Base-by-base conservation (phyloP, 2,888 invertebrate species). In the Abrostola tripartita region DNA sequence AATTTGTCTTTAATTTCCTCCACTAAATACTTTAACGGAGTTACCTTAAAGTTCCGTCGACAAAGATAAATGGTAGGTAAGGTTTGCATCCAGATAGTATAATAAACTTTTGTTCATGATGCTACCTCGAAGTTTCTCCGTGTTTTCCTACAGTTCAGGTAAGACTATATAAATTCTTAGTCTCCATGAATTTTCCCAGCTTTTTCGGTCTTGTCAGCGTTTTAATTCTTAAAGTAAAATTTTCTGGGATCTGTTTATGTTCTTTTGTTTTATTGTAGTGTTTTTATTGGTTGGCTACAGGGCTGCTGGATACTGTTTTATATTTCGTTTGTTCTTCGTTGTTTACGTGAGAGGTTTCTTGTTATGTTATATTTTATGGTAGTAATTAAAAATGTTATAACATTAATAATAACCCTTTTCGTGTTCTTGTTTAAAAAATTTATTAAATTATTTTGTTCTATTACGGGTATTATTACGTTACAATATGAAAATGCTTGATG, bases 51-150 rank as follows among this genome's bases (percentile, higher is more conserved):
- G 87, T 88, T 88, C 69, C 65, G 61, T 63, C 81, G 89, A 90
- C 90, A 83, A 84, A 88, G 90, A 90, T 88, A 88, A 89, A 91
- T 90, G 87, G 85, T 68, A 67, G 63, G 71, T 70, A 82, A 81
- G 81, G 84, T 87, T 85, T 88, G 86, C 87, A 87, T 90, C 86
- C 70, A 79, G 90, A 90, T 90, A 90, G 89, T 89, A 84, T 85
- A 84, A 86, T 86, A 87, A 88, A 90, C 82, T 88, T 88, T 86
- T 82, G 83, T 86, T 85, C 85, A 82, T 82, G 84, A 84, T 82
- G 82, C 82, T 79, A 71, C 78, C 71, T 75, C 76, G 55, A 71
- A 74, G 62, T 76, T 76, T 79, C 79, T 71, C 76, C 74, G 71
- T 81, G 80, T 82, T 85, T 81, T 83, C 79, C 73, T 59, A 50